Evolutionary conservation across 2,797 vertebrate species (phyloP).

Genomic region (Chelidonichthys spinosus): DNA sequence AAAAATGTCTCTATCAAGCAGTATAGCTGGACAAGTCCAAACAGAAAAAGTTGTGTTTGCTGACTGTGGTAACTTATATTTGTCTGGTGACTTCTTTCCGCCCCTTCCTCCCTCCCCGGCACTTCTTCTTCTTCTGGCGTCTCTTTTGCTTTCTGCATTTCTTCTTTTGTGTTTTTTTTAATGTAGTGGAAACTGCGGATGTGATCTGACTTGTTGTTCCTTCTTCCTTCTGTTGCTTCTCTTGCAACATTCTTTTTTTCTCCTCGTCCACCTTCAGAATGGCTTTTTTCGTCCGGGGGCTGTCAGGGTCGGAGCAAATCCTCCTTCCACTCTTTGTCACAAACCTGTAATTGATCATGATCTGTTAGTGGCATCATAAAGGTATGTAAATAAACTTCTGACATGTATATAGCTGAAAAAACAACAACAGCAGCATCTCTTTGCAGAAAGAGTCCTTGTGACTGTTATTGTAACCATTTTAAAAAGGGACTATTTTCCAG

Average conservation of each 20-base stretch:
- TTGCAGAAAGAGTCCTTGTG: background rate
- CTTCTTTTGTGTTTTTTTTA: background rate
- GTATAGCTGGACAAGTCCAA: background rate
- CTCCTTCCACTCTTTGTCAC: rapidly evolving
- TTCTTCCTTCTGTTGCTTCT: background rate
- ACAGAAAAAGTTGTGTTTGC: background rate
- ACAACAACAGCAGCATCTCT: background rate
- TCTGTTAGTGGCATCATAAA: background rate
- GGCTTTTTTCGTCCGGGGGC: background rate
- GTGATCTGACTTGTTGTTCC: background rate
- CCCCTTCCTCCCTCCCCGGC: background rate
- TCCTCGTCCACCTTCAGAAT: constrained; percentile 36
- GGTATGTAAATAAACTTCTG: background rate
- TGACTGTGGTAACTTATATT: background rate
- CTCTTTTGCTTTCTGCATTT: background rate
- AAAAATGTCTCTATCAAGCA: background rate
- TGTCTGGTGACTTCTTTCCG: background rate
- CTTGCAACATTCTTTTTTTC: background rate
- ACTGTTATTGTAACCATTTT: background rate
- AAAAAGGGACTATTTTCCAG: background rate
- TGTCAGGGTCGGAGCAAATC: constrained; percentile 60
- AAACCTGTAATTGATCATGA: constrained; percentile 61
- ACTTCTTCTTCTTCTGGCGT: background rate
- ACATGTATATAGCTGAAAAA: background rate
- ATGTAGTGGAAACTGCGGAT: background rate